Evolutionary conservation across 2,797 vertebrate species (phyloP).

Genomic region (Acropternis orthonyx): DNA sequence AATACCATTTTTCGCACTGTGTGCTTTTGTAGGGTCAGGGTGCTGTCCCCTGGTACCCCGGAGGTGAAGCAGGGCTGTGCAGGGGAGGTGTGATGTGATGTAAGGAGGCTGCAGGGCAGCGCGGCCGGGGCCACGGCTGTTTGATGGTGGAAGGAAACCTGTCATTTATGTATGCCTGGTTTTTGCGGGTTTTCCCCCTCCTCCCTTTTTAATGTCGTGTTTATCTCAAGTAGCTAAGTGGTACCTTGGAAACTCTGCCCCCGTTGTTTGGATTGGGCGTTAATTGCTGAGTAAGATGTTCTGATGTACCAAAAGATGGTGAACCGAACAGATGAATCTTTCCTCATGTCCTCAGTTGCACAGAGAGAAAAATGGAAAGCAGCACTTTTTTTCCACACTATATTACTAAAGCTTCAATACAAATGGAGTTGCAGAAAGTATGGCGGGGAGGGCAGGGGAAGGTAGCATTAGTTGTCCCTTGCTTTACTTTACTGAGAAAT

Average conservation of each 20-base stretch:
- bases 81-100: background rate
- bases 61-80: background rate
- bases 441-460: rapidly evolving
- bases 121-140: background rate
- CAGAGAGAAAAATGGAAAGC: background rate
- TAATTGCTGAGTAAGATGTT: background rate
- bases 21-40: background rate
- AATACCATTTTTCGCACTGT: background rate
- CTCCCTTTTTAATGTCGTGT: background rate
- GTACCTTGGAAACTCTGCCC: conserved; percentile 38
- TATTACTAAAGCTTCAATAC: background rate
- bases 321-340: background rate
- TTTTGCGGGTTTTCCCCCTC: background rate
- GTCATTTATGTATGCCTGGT: background rate
- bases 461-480: background rate
- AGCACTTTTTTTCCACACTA: rapidly evolving
- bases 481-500: background rate
- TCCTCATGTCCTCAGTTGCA: background rate
- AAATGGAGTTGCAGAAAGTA: background rate
- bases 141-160: background rate
- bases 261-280: background rate
- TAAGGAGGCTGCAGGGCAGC: background rate
- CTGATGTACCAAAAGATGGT: background rate
- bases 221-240: conserved; percentile 1
- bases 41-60: rapidly evolving